Percentiles rank a stretch among this genome's conserved stretches.
phyloP scores from a whole-genome alignment of 2,113 vertebrate genomes.

The Pangasianodon hypophthalmus region DNA sequence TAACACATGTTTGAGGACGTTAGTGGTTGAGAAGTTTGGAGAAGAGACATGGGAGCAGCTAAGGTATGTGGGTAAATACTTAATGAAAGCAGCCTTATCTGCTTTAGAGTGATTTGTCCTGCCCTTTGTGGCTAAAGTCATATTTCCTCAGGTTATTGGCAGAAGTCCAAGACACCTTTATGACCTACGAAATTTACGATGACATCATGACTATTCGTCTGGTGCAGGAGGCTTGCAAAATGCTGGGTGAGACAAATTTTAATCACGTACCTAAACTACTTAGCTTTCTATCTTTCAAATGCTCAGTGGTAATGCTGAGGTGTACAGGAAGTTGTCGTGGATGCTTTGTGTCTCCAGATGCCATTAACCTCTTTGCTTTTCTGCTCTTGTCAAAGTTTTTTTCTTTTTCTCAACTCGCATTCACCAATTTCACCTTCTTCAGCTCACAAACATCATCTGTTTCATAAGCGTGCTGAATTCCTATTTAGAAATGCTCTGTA shows the following conservation, averaged over 20 bases:
- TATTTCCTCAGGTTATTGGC: constrained; percentile 61
- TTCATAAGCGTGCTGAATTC: not conserved
- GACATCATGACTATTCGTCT: constrained; percentile 73
- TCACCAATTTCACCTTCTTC: not conserved
- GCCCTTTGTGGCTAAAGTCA: not conserved
- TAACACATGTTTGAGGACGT: constrained; percentile 80
- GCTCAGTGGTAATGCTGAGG: not conserved
- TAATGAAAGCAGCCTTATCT: not conserved
- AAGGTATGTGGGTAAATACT: constrained; percentile 62
- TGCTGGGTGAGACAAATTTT: constrained; percentile 66
- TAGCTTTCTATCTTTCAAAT: not conserved
- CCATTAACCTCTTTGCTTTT: not conserved
- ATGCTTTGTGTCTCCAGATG: not conserved
- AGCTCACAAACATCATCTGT: constrained; percentile 3
- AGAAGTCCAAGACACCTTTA: constrained; percentile 73
- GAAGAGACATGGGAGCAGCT: constrained; percentile 75
- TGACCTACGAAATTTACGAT: constrained; percentile 76
- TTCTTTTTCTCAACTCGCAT: not conserved
- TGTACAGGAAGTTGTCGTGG: not conserved
- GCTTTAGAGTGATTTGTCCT: not conserved
- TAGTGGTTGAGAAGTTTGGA: constrained; percentile 76
- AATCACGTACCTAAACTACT: not conserved
- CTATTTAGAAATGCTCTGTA: constrained; percentile 9
- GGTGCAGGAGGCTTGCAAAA: constrained; percentile 73
- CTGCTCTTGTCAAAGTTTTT: constrained; percentile 9